These are phyloP conservation scores for Pseudoips prasinana DNA, from an alignment of 2,888 invertebrate species.

Conservation along the genomic window DNA sequence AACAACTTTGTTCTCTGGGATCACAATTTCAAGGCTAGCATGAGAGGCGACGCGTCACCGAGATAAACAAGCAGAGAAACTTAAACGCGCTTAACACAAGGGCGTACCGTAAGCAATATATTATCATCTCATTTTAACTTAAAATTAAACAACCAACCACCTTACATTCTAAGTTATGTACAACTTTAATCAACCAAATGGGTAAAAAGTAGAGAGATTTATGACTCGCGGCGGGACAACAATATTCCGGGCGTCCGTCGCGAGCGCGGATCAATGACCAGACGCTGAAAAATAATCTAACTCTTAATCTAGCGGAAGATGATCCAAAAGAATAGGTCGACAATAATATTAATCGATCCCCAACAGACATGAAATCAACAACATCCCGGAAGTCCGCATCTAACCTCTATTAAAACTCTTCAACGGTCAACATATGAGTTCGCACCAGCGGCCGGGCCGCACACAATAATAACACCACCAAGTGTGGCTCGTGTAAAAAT, in stretches of 20 bases:
- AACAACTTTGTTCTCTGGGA: constrained; percentile 77
- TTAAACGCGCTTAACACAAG: constrained; percentile 32
- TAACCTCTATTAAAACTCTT: constrained; percentile 78
- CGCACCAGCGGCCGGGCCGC: constrained; percentile 61
- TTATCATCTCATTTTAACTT: constrained; percentile 61
- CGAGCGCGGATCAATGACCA: constrained; percentile 51
- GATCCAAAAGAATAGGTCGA: constrained; percentile 36
- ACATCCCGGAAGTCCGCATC: constrained; percentile 60
- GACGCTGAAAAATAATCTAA: constrained; percentile 44
- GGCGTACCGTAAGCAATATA: constrained; percentile 59
- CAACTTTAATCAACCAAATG: constrained; percentile 56
- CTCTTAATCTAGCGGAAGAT: constrained; percentile 51
- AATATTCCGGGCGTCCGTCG: constrained; percentile 21
- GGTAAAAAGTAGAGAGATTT: constrained; percentile 69
- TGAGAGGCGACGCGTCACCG: constrained; percentile 25
- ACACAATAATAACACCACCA: constrained; percentile 45
- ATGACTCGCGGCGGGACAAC: background rate
- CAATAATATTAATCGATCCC: constrained; percentile 46
- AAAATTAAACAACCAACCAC: constrained; percentile 71
- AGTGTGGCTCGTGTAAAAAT: constrained; percentile 65
- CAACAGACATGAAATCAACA: constrained; percentile 62
- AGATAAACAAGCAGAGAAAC: constrained; percentile 45
- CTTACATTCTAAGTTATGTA: constrained; percentile 53
- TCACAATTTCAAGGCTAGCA: constrained; percentile 63
- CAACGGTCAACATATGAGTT: constrained; percentile 79